Evolutionary conservation across 2,113 vertebrate genomes (phyloP).

Genomic region (Cyanistes caeruleus): DNA sequence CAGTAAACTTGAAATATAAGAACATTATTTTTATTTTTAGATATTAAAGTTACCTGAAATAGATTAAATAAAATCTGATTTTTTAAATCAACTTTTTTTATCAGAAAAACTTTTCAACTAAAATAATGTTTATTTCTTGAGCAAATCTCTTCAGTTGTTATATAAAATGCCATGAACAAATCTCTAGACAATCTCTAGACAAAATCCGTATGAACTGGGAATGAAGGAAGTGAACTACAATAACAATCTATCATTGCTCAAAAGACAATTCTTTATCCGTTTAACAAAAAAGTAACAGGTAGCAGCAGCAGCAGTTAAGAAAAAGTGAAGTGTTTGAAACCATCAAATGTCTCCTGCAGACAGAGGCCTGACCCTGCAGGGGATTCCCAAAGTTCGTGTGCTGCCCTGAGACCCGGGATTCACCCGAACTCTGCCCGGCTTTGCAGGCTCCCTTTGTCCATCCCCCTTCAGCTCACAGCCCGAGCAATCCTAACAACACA

Average conservation of each 20-base stretch:
- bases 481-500: fast-evolving
- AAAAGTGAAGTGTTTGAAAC: not conserved
- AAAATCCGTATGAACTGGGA: not conserved
- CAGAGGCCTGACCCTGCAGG: not conserved
- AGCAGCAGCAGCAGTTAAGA: not conserved
- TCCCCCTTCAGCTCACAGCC: not conserved
- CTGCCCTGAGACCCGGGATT: no score
- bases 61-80: not conserved
- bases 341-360: not conserved
- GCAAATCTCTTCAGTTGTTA: not conserved
- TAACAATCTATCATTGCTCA: not conserved
- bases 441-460: fast-evolving
- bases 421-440: no score
- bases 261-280: not conserved
- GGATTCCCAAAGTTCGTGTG: not conserved
- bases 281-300: not conserved
- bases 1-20: not conserved
- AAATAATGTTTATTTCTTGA: not conserved
- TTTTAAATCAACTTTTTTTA: not conserved
- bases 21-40: not conserved
- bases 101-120: not conserved
- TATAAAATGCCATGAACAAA: not conserved
- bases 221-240: not conserved
- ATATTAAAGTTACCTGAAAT: not conserved
- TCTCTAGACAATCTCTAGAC: not conserved